Base-by-base conservation (phyloP, 2,113 vertebrate genomes). In the Petrocephalus zakoni region DNA sequence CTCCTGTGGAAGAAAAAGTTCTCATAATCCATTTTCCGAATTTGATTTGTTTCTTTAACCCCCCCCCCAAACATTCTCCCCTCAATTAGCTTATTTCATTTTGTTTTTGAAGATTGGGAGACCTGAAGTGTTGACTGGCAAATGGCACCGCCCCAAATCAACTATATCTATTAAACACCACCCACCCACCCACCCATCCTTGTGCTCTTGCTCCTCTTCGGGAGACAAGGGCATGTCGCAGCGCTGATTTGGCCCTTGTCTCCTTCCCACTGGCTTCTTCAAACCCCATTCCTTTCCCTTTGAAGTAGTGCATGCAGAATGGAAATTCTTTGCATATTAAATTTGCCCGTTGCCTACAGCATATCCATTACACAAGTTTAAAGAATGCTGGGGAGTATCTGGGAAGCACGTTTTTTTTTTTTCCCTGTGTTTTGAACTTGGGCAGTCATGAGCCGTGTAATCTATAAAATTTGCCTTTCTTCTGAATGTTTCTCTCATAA, bases 41-140 rank as follows among this genome's bases (percentile, higher is more conserved):
- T 94, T 93, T 93, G 92, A 93, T 93, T 94, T 91, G 55, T 88
- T 89, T 86, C 84, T 86, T 90, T 92, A 92, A 92, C 90, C 89
- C 89, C 89, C 92, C 90, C 92, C 84, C 89, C 90, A 88, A 81
- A 92, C 78, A 19, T 82, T 56, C n/a, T 92, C 90, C 91, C 92
- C 92, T 90, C 92, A 94, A 94, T 94, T 94, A 94, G 91, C 91
- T 92, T 91, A 88, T 89, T 90, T 92, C 92, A 92, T 92, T 91
- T 92, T 92, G 94, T 86, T 94, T 92, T 93, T 90, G 91, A 92
- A 92, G 92, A 93, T 92, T 93, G 89, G 89, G 88, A 91, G 84
- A 86, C 82, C 64, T 17, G 21, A 47, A 78, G 89, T 90, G 91
- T 91, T 93, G 92, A 93, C 90, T 89, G 86, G 88, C 89, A 91